Percentiles rank a stretch among this genome's conserved stretches.
These are phyloP conservation scores for Tenebrosternarchus preto DNA, from an alignment of 2,113 vertebrate genomes.

Conservation along the genomic window DNA sequence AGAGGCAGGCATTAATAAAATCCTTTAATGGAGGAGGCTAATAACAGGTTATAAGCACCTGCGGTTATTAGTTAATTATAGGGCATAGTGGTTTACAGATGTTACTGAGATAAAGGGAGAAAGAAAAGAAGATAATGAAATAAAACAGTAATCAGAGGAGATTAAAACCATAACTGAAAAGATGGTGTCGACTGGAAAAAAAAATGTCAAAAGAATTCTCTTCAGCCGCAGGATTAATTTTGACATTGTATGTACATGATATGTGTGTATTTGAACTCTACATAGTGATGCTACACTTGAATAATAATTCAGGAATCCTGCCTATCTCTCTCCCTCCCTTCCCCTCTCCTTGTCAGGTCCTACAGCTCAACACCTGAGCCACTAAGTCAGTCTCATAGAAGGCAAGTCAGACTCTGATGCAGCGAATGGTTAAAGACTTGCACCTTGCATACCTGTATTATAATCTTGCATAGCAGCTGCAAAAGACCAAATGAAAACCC, in stretches of 20 bases:
- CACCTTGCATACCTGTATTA: too few species aligned
- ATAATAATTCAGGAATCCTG: too few species aligned
- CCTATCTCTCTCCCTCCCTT: too few species aligned
- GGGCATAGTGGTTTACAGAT: conserved; percentile 34
- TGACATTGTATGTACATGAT: neutral
- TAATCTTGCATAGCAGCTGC: too few species aligned
- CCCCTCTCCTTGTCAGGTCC: too few species aligned
- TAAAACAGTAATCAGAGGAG: too few species aligned
- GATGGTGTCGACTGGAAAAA: neutral
- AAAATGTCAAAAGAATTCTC: neutral
- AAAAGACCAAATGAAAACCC: too few species aligned
- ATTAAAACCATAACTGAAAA: neutral
- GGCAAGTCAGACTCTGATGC: neutral
- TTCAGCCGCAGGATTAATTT: neutral
- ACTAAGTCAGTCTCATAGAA: neutral
- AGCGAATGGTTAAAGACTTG: neutral
- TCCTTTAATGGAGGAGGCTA: conserved; percentile 45
- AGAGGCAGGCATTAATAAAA: conserved; percentile 54
- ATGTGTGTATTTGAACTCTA: too few species aligned
- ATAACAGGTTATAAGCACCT: conserved; percentile 45
- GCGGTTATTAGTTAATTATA: conserved; percentile 50
- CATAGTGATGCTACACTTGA: too few species aligned
- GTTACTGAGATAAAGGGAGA: conserved; percentile 17
- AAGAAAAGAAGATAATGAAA: too few species aligned
- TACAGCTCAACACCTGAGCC: too few species aligned